These are phyloP conservation scores for Morpho deidamia DNA, from an alignment of 2,888 invertebrate genomes.

Conservation along the genomic window DNA sequence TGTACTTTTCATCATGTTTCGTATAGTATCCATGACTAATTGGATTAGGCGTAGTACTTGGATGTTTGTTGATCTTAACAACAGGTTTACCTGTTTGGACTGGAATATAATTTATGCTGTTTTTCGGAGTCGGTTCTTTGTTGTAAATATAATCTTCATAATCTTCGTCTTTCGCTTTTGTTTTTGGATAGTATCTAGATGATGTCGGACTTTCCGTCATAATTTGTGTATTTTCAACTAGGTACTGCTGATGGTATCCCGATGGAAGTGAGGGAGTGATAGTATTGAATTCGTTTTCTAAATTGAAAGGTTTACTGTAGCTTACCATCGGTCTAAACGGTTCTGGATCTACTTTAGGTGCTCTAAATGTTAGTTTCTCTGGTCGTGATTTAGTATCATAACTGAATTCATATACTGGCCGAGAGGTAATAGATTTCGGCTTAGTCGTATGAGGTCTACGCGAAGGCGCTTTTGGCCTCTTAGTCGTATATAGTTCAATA, in stretches of 20 bases:
- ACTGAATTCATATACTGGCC: slow-evolving; percentile 85
- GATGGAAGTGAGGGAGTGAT: slow-evolving; percentile 60
- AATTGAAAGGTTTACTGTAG: slow-evolving; percentile 71
- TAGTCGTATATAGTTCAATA: slow-evolving; percentile 79
- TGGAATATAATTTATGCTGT: slow-evolving; percentile 52
- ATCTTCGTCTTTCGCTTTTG: slow-evolving; percentile 66
- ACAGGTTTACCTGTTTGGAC: slow-evolving; percentile 54
- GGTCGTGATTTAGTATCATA: slow-evolving; percentile 80
- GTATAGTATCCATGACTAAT: slow-evolving; percentile 82
- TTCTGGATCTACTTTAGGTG: slow-evolving; percentile 76
- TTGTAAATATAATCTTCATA: slow-evolving; percentile 53
- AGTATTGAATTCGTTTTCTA: slow-evolving; percentile 63
- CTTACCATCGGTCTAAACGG: slow-evolving; percentile 82
- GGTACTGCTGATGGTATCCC: slow-evolving; percentile 60
- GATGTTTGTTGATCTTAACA: slow-evolving; percentile 48
- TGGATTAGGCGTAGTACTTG: slow-evolving; percentile 75
- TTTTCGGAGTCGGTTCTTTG: slow-evolving; percentile 48
- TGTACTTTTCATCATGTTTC: slow-evolving; percentile 81
- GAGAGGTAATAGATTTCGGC: slow-evolving; percentile 71
- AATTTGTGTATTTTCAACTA: slow-evolving; percentile 65
- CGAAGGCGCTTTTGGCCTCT: slow-evolving; percentile 71
- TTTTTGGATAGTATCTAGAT: slow-evolving; percentile 69
- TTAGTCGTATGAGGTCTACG: slow-evolving; percentile 59
- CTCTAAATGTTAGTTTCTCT: slow-evolving; percentile 66
- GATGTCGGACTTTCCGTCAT: slow-evolving; percentile 74